Percentiles rank a stretch among this genome's conserved stretches.
Evolutionary conservation across 37 sponge, comb jelly and placozoan genomes (phyloP).

Genomic region (Agelas oroides): DNA sequence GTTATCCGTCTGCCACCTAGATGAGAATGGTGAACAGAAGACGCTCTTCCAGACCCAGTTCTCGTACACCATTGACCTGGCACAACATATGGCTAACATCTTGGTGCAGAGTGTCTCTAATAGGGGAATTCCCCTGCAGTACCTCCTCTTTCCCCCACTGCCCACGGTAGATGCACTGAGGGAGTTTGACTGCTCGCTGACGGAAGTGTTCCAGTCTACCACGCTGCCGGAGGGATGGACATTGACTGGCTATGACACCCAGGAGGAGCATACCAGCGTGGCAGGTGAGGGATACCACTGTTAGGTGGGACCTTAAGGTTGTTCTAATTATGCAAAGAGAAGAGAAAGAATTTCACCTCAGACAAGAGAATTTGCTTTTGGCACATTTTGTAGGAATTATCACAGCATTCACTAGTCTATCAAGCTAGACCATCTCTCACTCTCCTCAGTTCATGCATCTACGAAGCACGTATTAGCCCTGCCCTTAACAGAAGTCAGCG

Average conservation of each 20-base stretch:
- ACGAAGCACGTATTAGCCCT: too few species aligned
- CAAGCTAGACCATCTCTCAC: too few species aligned
- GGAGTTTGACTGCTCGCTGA: slow-evolving; percentile 37
- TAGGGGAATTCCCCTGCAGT: neutral
- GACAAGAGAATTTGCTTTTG: too few species aligned
- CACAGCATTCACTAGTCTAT: too few species aligned
- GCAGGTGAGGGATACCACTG: neutral
- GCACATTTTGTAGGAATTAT: too few species aligned
- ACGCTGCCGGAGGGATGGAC: slow-evolving; percentile 49
- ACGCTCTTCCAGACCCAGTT: slow-evolving; percentile 28
- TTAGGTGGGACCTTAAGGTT: neutral
- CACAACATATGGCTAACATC: slow-evolving; percentile 42
- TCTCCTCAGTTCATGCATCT: too few species aligned
- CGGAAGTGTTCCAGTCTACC: slow-evolving; percentile 9
- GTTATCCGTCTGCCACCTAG: slow-evolving; percentile 11
- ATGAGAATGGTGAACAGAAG: slow-evolving; percentile 3
- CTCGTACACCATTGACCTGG: slow-evolving; percentile 34
- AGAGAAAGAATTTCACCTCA: too few species aligned
- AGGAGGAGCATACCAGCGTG: neutral
- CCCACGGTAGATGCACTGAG: slow-evolving; percentile 7
- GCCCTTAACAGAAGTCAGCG: too few species aligned
- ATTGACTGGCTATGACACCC: neutral
- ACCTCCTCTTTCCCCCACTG: slow-evolving; percentile 37
- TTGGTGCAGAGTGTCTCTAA: slow-evolving; percentile 43
- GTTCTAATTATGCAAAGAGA: neutral